Conservation (phyloP, 1,140 invertebrate genomes). For the Whitmania pigra region DNA sequence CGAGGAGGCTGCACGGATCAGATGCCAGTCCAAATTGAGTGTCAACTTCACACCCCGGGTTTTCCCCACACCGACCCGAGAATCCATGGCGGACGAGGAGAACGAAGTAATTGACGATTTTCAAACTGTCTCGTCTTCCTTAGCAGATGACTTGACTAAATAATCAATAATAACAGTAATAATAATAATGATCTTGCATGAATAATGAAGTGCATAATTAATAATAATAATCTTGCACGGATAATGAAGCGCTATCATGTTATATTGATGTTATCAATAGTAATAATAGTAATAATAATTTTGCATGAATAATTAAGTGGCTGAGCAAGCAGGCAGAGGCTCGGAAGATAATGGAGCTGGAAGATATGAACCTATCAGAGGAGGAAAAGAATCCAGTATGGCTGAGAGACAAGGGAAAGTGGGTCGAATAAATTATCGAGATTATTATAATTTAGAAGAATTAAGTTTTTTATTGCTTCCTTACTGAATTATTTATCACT, state of each 20-base stretch:
- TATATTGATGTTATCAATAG: too few species aligned
- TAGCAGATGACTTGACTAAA: too few species aligned
- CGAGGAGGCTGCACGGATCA: constrained; percentile 29
- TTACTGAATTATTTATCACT: not conserved
- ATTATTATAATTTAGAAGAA: not conserved
- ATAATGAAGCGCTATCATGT: constrained; percentile 51
- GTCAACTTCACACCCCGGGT: constrained; percentile 61
- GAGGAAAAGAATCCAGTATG: constrained; percentile 71
- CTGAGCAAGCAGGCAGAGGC: constrained; percentile 63
- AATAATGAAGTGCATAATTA: constrained; percentile 51
- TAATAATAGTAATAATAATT: too few species aligned
- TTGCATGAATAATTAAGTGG: constrained; percentile 47
- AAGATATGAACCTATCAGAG: constrained; percentile 59
- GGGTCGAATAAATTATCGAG: constrained; percentile 32
- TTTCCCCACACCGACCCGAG: constrained; percentile 68
- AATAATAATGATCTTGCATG: too few species aligned
- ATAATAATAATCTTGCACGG: too few species aligned
- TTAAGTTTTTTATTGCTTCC: not conserved
- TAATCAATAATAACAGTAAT: too few species aligned
- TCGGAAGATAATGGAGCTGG: constrained; percentile 56
- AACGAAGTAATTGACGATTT: constrained; percentile 49
- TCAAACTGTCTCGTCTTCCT: too few species aligned
- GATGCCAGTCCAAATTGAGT: constrained; percentile 50
- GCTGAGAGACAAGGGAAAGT: constrained; percentile 68
- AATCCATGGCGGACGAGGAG: constrained; percentile 60